Evolutionary conservation across 1,140 invertebrate genomes (phyloP).

Genomic region (Cyclina sinensis): DNA sequence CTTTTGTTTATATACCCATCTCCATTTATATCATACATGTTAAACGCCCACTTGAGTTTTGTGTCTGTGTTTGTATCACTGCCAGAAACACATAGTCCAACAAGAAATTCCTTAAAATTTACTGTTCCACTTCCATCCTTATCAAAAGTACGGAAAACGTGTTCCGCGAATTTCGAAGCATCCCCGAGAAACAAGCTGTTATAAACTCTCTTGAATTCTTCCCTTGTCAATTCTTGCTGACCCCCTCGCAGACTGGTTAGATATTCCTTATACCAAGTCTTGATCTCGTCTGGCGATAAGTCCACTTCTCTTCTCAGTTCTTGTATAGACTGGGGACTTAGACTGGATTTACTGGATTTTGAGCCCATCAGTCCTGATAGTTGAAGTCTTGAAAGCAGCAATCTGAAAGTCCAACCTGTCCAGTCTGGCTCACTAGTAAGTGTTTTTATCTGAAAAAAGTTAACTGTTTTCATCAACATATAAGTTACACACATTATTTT

Average conservation of each 20-base stretch:
- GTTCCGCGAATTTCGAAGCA: constrained; percentile 73
- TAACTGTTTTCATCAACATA: too few relatives aligned
- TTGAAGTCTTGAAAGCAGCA: too few relatives aligned
- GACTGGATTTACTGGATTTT: constrained; percentile 12
- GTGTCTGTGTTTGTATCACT: constrained; percentile 92
- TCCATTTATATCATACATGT: constrained; percentile 95
- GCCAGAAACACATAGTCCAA: constrained; percentile 78
- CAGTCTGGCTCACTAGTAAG: too few relatives aligned
- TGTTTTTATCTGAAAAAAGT: too few relatives aligned
- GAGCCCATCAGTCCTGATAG: constrained; percentile 46
- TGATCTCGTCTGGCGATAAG: constrained; percentile 62
- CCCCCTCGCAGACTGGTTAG: constrained; percentile 92
- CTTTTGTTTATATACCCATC: constrained; percentile 93
- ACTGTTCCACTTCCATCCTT: constrained; percentile 75
- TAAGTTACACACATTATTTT: too few relatives aligned
- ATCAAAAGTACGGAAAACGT: constrained; percentile 82
- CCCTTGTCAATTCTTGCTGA: constrained; percentile 93
- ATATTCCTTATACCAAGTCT: constrained; percentile 67
- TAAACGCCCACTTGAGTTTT: constrained; percentile 96
- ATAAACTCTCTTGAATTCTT: constrained; percentile 75
- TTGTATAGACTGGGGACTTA: constrained; percentile 59
- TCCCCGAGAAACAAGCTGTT: constrained; percentile 76
- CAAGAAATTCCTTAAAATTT: constrained; percentile 81
- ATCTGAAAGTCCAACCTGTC: too few relatives aligned
- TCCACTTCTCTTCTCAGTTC: constrained; percentile 53